Base-by-base conservation (phyloP, 2,888 invertebrate genomes). In the Tenthredo notha region DNA sequence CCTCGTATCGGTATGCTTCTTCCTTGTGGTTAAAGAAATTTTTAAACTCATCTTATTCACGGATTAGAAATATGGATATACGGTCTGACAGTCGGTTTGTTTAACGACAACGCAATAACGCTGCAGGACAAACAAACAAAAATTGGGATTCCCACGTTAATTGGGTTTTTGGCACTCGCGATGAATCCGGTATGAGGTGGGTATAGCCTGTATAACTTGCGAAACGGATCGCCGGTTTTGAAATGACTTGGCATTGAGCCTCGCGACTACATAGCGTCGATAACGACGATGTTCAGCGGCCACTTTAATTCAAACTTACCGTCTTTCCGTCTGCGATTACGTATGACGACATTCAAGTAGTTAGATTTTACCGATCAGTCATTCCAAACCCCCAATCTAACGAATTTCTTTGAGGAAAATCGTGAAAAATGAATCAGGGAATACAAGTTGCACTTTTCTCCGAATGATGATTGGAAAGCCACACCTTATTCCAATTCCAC, bases 241-340 rank as follows among this genome's bases (percentile, higher is more conserved):
- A 77, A 77, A 77, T 54, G 9, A 77, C 77, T 77, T 77, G 77
- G 77, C 77, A 77, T 77, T 77, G 77, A 67, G 67, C 67, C 25
- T 15, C 33, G 47, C 33, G 18, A 50, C 77, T 54, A n/a, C 72
- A 54, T 54, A 37, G 54, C 33, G 7, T 21, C 77, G 77, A 77
- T 50, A 77, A 47, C 54, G n/a, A 47, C 25, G 5, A 25, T 61
- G 25, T 61, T 33, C 6, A 67, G 18, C 67, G 54, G 40, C 7
- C 21, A 43, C 6, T 74, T 43, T 37, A 61, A 25, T 25, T 61
- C 5, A 61, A 25, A 61, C 12, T 37, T n/a, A 67, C 0, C n/a
- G n/a, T 67, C 9, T 29, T 33, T 25, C 29, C 15, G 67, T 0
- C 29, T 67, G 15, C 67, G 29, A 33, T 67, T 29, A 33, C 29